A percentile compares a stretch with the other conserved stretches of the same genome.
phyloP scores from a whole-genome alignment of 1,140 invertebrate species.

The Drosophila nannoptera region DNA sequence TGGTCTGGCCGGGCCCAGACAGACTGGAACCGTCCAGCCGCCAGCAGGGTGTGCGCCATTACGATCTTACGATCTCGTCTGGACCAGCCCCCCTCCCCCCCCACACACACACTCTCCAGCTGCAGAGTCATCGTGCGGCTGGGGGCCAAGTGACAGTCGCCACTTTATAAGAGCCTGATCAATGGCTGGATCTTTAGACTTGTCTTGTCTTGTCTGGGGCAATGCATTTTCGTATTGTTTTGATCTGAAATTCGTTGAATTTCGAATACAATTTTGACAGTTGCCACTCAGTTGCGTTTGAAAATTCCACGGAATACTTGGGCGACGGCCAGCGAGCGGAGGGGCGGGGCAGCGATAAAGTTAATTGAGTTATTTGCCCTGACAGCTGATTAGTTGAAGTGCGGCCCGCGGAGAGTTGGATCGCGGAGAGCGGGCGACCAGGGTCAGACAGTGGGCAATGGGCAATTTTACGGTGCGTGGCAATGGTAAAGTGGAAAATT shows the following conservation, averaged over 20 bases:
- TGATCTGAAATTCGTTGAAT: conserved; percentile 75
- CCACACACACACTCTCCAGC: conserved; percentile 54
- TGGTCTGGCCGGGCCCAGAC: conserved; percentile 70
- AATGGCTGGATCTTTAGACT: conserved; percentile 70
- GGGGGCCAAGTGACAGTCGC: conserved; percentile 66
- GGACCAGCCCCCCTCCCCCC: conserved; percentile 36
- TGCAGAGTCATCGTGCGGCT: conserved; percentile 66
- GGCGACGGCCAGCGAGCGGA: background rate
- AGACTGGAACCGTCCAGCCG: conserved; percentile 60
- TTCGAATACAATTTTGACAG: conserved; percentile 71
- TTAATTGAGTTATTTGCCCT: conserved; percentile 74
- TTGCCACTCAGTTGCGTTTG: conserved; percentile 66
- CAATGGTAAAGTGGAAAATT: conserved; percentile 71
- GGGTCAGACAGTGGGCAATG: conserved; percentile 4
- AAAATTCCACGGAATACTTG: conserved; percentile 61
- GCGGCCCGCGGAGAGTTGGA: conserved; percentile 10
- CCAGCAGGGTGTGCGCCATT: conserved; percentile 55
- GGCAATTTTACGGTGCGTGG: conserved; percentile 49
- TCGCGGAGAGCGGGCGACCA: background rate
- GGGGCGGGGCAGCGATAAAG: conserved; percentile 48
- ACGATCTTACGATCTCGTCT: conserved; percentile 15
- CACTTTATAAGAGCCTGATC: conserved; percentile 68
- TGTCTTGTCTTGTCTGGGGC: conserved; percentile 52
- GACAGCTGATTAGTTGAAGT: conserved; percentile 73
- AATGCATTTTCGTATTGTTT: conserved; percentile 76